Percentiles rank a stretch among this genome's conserved stretches.
Conservation (phyloP, 2,797 vertebrate genomes). For the Microctenopoma steveboyesi region DNA sequence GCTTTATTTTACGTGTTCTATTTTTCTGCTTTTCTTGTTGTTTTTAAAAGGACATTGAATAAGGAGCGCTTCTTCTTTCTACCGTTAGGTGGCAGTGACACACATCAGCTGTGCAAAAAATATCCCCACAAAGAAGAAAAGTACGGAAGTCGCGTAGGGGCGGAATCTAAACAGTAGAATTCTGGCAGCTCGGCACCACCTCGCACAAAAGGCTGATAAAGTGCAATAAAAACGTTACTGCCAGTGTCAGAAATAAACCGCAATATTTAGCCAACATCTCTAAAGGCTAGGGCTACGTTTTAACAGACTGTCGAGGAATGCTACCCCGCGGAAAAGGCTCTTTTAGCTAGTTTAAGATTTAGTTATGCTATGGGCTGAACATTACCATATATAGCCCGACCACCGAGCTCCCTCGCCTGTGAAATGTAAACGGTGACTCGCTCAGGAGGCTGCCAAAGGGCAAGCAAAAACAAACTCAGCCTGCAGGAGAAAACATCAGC, state of each 20-base stretch:
- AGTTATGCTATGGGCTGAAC: conserved; percentile 67
- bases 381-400: conserved; percentile 85
- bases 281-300: background rate
- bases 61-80: rapidly evolving
- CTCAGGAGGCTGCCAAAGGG: conserved; percentile 36
- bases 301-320: conserved; percentile 23
- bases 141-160: conserved; percentile 34
- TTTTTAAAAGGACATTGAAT: too few species aligned
- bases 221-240: conserved; percentile 1
- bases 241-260: background rate
- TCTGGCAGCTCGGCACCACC: conserved; percentile 40
- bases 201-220: background rate
- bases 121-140: conserved; percentile 31
- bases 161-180: conserved; percentile 66
- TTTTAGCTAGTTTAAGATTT: conserved; percentile 25
- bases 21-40: background rate
- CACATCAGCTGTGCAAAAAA: too few species aligned
- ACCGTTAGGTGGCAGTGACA: conserved; percentile 44
- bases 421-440: conserved; percentile 72
- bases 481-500: background rate
- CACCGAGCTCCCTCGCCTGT: conserved; percentile 62
- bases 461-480: conserved; percentile 20
- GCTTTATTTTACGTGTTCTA: too few species aligned
- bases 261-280: background rate
- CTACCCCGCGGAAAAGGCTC: conserved; percentile 17